phyloP scores from a whole-genome alignment of 2,888 invertebrate genomes.

The Elegia similella region DNA sequence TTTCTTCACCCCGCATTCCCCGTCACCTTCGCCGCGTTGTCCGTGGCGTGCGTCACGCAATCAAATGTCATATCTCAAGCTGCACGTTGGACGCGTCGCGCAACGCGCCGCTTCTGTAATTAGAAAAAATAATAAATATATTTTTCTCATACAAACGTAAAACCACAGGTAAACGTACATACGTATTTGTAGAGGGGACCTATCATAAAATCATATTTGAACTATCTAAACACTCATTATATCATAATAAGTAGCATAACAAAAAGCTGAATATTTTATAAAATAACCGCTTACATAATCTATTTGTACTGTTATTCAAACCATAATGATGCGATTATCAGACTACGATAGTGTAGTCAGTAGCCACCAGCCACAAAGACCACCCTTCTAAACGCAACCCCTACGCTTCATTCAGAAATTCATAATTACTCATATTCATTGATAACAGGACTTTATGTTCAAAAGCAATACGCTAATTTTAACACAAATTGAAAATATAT shows the following conservation, averaged over 20 bases:
- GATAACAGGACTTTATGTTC: conserved; percentile 47
- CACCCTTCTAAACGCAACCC: conserved; percentile 23
- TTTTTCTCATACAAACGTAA: too few species aligned
- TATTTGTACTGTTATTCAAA: conserved; percentile 10
- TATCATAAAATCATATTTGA: neutral
- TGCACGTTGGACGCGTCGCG: too few species aligned
- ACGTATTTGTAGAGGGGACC: too few species aligned
- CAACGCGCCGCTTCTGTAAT: too few species aligned
- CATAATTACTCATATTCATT: conserved; percentile 47
- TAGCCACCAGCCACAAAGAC: conserved; percentile 20
- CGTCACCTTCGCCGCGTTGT: too few species aligned
- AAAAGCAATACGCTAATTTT: conserved; percentile 51
- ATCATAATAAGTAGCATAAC: neutral
- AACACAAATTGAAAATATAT: conserved; percentile 45
- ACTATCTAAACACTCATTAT: too few species aligned
- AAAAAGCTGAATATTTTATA: neutral
- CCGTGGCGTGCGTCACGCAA: too few species aligned
- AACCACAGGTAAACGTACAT: too few species aligned
- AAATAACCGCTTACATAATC: conserved; percentile 2
- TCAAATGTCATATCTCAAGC: too few species aligned
- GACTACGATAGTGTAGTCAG: conserved; percentile 11
- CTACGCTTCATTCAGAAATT: conserved; percentile 45
- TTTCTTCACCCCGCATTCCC: too few species aligned
- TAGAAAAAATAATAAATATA: too few species aligned
- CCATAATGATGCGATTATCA: conserved; percentile 11